Conservation (phyloP, 1,140 invertebrate genomes). For the Hylyphantes graminicola region DNA sequence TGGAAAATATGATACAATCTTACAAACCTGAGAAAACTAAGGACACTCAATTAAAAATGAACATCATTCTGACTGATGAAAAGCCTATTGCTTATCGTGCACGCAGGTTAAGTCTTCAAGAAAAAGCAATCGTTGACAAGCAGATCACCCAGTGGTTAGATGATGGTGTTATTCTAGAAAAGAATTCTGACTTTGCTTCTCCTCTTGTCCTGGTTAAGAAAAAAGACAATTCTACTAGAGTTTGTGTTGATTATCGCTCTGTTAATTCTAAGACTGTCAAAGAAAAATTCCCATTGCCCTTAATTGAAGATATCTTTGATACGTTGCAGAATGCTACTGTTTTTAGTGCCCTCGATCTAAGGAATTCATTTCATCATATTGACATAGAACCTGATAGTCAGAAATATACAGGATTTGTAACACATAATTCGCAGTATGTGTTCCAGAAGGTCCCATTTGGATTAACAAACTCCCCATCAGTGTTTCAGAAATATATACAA, state of each 20-base stretch:
- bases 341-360: constrained; percentile 8
- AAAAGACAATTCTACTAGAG: background rate
- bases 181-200: background rate
- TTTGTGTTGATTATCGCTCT: constrained; percentile 1
- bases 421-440: background rate
- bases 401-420: constrained; percentile 14
- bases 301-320: constrained; percentile 34
- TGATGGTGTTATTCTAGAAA: background rate
- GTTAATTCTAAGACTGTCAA: background rate
- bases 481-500: no score
- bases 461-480: background rate
- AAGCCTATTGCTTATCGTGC: background rate
- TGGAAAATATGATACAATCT: no score
- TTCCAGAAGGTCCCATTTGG: constrained; percentile 11
- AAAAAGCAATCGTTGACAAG: background rate
- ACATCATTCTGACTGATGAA: background rate
- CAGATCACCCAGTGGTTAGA: background rate
- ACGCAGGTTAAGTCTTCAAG: background rate
- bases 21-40: no score
- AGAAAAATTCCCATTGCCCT: background rate
- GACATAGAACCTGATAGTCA: background rate
- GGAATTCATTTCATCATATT: constrained; percentile 6
- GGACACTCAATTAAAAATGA: background rate
- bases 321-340: background rate
- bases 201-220: constrained; percentile 4